phyloP scores from a whole-genome alignment of 2,888 invertebrate genomes.

The Acrocera orbiculus region DNA sequence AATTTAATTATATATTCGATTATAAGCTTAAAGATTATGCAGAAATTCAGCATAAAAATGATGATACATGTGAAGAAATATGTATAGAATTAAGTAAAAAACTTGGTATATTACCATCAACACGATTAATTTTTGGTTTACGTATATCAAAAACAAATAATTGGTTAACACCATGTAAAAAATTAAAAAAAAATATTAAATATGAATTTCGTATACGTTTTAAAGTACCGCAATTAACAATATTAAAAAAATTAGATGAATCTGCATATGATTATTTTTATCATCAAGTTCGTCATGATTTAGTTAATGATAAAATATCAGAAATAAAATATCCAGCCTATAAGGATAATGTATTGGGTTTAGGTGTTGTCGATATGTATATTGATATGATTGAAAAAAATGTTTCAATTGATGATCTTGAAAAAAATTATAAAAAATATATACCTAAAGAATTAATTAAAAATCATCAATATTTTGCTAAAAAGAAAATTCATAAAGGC shows the following conservation, averaged over 20 bases:
- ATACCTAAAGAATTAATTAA: slow-evolving; percentile 63
- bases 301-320: slow-evolving; percentile 58
- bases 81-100: slow-evolving; percentile 52
- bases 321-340: slow-evolving; percentile 64
- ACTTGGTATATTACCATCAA: slow-evolving; percentile 55
- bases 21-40: slow-evolving; percentile 18
- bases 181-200: slow-evolving; percentile 34
- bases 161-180: slow-evolving; percentile 51
- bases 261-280: slow-evolving; percentile 73
- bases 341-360: slow-evolving; percentile 59
- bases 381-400: slow-evolving; percentile 64
- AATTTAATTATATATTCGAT: slow-evolving; percentile 19
- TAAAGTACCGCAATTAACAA: slow-evolving; percentile 37
- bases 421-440: slow-evolving; percentile 64
- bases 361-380: slow-evolving; percentile 77
- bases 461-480: slow-evolving; percentile 56
- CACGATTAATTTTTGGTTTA: slow-evolving; percentile 61
- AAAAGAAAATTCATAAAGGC: slow-evolving; percentile 53
- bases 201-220: slow-evolving; percentile 67
- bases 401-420: slow-evolving; percentile 45
- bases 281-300: slow-evolving; percentile 66
- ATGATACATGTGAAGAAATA: slow-evolving; percentile 45
- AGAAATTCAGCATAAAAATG: slow-evolving; percentile 16
- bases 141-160: slow-evolving; percentile 35
- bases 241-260: slow-evolving; percentile 37